A percentile compares a stretch with the other conserved stretches of the same genome.
These are phyloP conservation scores for Drosophila sproati DNA, from an alignment of 1,140 invertebrate species.

Conservation along the genomic window DNA sequence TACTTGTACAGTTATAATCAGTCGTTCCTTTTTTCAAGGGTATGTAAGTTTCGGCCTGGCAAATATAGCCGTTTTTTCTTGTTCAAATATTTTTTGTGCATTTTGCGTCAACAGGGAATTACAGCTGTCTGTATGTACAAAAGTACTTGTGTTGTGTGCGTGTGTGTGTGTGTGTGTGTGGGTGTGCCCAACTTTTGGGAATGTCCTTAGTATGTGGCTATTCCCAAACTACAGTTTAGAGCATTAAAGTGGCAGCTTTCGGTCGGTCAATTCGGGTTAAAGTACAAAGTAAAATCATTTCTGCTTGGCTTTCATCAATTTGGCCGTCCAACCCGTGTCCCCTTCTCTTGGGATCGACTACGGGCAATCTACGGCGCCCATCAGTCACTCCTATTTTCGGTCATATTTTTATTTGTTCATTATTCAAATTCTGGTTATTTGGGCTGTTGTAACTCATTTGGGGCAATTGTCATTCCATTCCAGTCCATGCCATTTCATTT, in stretches of 20 bases:
- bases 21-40: too few species aligned
- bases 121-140: background rate
- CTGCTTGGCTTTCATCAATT: slow-evolving; percentile 15
- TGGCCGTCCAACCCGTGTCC: background rate
- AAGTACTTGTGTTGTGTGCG: background rate
- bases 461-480: slow-evolving; percentile 29
- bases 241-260: slow-evolving; percentile 36
- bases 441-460: slow-evolving; percentile 22
- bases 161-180: slow-evolving; percentile 7
- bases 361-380: slow-evolving; percentile 17
- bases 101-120: slow-evolving; percentile 28
- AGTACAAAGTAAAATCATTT: slow-evolving; percentile 29
- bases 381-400: slow-evolving; percentile 23
- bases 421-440: slow-evolving; percentile 36
- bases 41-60: too few species aligned
- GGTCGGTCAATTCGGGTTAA: slow-evolving; percentile 29
- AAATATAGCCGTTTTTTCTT: background rate
- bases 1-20: too few species aligned
- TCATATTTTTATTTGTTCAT: slow-evolving; percentile 46
- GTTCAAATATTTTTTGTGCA: slow-evolving; percentile 7
- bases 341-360: too few species aligned
- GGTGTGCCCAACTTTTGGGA: slow-evolving; percentile 24
- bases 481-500: slow-evolving; percentile 16
- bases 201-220: slow-evolving; percentile 11
- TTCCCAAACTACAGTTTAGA: slow-evolving; percentile 64